A percentile compares a stretch with the other conserved stretches of the same genome.
These are phyloP conservation scores for Villa cingulata DNA, from an alignment of 2,888 invertebrate genomes.

Conservation along the genomic window DNA sequence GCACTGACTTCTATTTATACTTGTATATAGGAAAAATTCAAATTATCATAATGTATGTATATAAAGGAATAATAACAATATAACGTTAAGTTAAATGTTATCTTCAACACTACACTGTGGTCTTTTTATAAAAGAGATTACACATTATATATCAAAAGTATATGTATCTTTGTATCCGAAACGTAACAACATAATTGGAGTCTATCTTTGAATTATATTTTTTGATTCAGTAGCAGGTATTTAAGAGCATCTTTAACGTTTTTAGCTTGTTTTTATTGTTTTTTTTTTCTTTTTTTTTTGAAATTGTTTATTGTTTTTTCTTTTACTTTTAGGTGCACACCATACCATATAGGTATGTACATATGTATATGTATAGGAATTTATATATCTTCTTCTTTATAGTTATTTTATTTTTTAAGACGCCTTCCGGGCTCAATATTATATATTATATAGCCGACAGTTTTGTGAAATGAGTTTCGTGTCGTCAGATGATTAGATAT, in stretches of 20 bases:
- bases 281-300: neutral
- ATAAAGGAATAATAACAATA: too few relatives aligned
- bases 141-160: too few relatives aligned
- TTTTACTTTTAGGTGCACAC: too few relatives aligned
- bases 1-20: too few relatives aligned
- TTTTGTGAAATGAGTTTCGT: slow-evolving; percentile 8
- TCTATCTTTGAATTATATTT: slow-evolving; percentile 1
- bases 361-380: too few relatives aligned
- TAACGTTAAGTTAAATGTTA: too few relatives aligned
- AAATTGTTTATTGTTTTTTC: too few relatives aligned
- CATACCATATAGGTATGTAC: too few relatives aligned
- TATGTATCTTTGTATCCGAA: too few relatives aligned
- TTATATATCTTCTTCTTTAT: too few relatives aligned
- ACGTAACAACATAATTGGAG: slow-evolving; percentile 8
- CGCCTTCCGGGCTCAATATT: neutral
- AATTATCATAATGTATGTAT: too few relatives aligned
- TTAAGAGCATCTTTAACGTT: neutral
- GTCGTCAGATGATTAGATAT: slow-evolving; percentile 7
- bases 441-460: neutral
- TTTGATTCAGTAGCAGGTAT: slow-evolving; percentile 6
- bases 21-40: too few relatives aligned
- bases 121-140: neutral
- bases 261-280: neutral
- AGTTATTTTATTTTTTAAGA: slow-evolving; percentile 1
- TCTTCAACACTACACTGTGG: neutral